Conservation (phyloP, 2,113 vertebrate species). For the Platichthys flesus region DNA sequence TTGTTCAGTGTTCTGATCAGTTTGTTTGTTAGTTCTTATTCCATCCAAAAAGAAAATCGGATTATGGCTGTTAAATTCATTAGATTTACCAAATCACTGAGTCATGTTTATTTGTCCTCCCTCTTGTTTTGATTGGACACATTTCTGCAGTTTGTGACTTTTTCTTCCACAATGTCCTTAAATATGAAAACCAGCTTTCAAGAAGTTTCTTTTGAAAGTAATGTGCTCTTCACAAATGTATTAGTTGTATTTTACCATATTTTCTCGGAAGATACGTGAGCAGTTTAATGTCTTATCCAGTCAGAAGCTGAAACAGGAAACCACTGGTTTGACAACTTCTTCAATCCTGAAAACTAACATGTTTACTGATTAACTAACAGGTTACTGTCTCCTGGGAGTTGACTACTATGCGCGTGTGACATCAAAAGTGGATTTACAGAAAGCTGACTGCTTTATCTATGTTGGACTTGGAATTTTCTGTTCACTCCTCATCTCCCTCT, state of each 20-base stretch:
- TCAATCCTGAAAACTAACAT: neutral
- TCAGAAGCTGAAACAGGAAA: neutral
- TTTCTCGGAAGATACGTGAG: neutral
- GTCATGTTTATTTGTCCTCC: neutral
- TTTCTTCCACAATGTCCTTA: no score
- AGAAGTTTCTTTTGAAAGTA: no score
- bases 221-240: no score
- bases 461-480: constrained; percentile 77
- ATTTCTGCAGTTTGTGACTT: neutral
- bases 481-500: constrained; percentile 78
- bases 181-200: no score
- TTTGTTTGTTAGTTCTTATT: neutral
- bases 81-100: neutral
- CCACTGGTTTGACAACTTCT: neutral
- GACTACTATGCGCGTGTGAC: constrained; percentile 78
- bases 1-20: neutral
- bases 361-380: constrained; percentile 35
- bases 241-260: no score
- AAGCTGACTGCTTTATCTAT: constrained; percentile 26
- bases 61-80: neutral
- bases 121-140: neutral
- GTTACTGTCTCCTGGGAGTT: constrained; percentile 75
- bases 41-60: neutral
- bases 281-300: neutral
- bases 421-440: constrained; percentile 50